These are phyloP conservation scores for Pithys albifrons DNA, from an alignment of 2,113 vertebrate genomes.

Conservation along the genomic window DNA sequence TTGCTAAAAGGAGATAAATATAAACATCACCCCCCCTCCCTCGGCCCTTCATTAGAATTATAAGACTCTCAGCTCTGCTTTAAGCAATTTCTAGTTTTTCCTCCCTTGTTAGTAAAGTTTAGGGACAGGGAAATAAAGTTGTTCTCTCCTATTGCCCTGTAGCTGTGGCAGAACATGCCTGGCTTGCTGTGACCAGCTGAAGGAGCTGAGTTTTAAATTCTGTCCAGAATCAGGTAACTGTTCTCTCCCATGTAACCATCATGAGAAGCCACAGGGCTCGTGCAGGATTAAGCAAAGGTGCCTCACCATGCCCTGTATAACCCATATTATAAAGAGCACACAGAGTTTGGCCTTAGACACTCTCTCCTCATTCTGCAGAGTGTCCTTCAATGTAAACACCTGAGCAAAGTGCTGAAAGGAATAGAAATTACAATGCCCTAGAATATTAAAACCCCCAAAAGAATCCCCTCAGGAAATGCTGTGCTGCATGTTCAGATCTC, in stretches of 20 bases:
- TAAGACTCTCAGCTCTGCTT: neutral
- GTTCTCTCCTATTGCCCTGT: neutral
- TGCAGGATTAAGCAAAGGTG: neutral
- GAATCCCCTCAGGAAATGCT: neutral
- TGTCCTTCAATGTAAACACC: neutral
- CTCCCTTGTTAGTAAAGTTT: neutral
- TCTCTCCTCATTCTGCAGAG: neutral
- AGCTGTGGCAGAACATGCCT: neutral
- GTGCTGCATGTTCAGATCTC: neutral
- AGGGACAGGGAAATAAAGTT: neutral
- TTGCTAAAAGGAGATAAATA: neutral
- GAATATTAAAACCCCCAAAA: neutral
- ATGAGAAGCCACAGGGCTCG: neutral
- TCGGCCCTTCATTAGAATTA: neutral
- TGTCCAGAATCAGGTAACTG: neutral
- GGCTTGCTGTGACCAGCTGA: neutral
- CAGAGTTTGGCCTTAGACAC: neutral
- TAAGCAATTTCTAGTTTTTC: neutral
- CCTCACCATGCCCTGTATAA: neutral
- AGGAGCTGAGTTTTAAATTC: neutral
- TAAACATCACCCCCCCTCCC: neutral
- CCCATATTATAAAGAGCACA: rapidly evolving
- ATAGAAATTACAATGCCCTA: neutral
- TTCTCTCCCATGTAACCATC: neutral
- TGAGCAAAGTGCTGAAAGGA: neutral